Evolutionary conservation across 1,140 invertebrate species (phyloP).

Genomic region (Dendroctonus ponderosae): DNA sequence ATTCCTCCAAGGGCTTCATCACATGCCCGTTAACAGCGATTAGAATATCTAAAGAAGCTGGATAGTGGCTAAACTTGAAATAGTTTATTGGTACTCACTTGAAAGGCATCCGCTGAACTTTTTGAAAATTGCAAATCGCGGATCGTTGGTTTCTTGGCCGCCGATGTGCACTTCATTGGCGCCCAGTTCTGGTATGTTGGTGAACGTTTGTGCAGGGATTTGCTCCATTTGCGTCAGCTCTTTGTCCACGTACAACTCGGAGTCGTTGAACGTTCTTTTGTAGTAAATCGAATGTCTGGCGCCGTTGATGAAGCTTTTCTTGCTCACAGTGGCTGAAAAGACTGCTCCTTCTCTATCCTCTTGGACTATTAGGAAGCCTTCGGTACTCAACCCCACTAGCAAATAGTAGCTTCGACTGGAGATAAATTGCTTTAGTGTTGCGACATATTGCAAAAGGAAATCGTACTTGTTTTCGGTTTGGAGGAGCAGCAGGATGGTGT

Average conservation of each 20-base stretch:
- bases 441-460: not conserved
- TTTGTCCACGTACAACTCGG: slow-evolving; percentile 72
- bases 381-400: slow-evolving; percentile 73
- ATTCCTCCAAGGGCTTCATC: slow-evolving; percentile 84
- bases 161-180: slow-evolving; percentile 81
- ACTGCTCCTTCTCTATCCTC: slow-evolving; percentile 75
- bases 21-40: slow-evolving; percentile 74
- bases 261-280: slow-evolving; percentile 67
- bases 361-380: slow-evolving; percentile 80
- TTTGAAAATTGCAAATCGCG: slow-evolving; percentile 74
- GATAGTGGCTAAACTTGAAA: slow-evolving; percentile 17
- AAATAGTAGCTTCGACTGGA: slow-evolving; percentile 78
- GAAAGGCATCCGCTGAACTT: slow-evolving; percentile 86
- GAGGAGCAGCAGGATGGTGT: slow-evolving; percentile 71
- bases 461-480: slow-evolving; percentile 77
- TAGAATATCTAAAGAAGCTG: slow-evolving; percentile 67
- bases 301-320: slow-evolving; percentile 77
- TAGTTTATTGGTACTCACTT: slow-evolving; percentile 61
- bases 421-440: slow-evolving; percentile 23
- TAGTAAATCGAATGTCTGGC: slow-evolving; percentile 85
- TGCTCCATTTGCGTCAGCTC: slow-evolving; percentile 67
- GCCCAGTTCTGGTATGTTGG: slow-evolving; percentile 62
- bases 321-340: slow-evolving; percentile 68
- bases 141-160: slow-evolving; percentile 79
- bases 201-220: slow-evolving; percentile 64